phyloP scores from a whole-genome alignment of 2,113 vertebrate genomes.

The Entomyzon cyanotis region DNA sequence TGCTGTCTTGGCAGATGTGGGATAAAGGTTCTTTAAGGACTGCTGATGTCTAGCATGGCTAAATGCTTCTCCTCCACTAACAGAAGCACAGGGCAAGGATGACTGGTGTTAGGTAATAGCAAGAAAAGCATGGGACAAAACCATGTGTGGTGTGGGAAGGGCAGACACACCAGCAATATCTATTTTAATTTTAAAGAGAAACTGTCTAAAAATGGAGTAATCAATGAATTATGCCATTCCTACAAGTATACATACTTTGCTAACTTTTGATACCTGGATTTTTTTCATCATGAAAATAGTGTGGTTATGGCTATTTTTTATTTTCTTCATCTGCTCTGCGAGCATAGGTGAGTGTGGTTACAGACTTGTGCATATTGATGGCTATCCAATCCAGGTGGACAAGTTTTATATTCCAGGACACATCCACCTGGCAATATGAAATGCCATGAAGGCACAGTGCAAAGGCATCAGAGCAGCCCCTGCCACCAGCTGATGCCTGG shows the following conservation, averaged over 20 bases:
- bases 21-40: slow-evolving; percentile 41
- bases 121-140: not conserved
- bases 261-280: not conserved
- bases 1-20: not conserved
- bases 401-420: not conserved
- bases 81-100: not conserved
- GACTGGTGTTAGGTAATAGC: not conserved
- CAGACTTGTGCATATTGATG: not conserved
- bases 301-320: not conserved
- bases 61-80: not conserved
- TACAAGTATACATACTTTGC: not conserved
- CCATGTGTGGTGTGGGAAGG: not conserved
- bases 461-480: not conserved
- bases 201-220: not conserved
- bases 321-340: not conserved
- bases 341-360: not conserved
- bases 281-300: not conserved
- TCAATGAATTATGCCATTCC: not conserved
- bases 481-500: not conserved
- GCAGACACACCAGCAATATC: not conserved
- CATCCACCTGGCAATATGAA: not conserved
- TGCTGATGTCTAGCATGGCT: not conserved
- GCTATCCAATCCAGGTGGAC: not conserved
- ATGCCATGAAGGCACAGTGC: not conserved
- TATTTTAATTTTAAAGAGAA: not conserved